Evolutionary conservation across 2,888 invertebrate species (phyloP), one percentile per base, ranked within the genome.

Genomic region (Macrophya alboannulata): DNA sequence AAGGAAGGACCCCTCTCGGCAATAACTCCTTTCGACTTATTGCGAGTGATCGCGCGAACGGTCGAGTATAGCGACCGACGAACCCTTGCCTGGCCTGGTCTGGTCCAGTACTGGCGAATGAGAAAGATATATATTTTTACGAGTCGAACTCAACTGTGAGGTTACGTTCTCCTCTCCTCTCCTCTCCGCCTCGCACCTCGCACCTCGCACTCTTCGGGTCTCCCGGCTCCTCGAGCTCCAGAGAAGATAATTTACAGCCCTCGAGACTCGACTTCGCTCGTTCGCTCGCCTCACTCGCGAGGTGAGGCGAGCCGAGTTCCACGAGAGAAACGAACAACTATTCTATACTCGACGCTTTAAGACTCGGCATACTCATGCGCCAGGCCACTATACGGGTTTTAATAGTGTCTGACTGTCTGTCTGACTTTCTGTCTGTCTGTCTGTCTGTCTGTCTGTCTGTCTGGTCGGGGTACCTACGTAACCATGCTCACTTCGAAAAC

Each of bases 111-210:
- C 55, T 55, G 55, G 10, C 86, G 86, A 86, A 84, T 87, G 89
- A 83, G 88, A 86, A 87, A 87, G 81, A 79, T 85, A 83, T 65
- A 87, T 81, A 81, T 68, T 68, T 68, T 68, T 68, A 68, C 68
- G 68, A 68, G 68, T 68, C 68, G 72, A 74, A 74, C 72, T 43
- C 17, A 71, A 31, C 71, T 55, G 55, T 55, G 89, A 90, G 92
- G 92, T 92, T 92, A 91, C 92, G 90, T 90, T 90, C 45, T 51
- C 51, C 68, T 62, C 21, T 15, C 9, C 31, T n/a, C 81, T n/a
- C 31, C 21, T n/a, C 31, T 40, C 59, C 21, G n/a, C 79, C 21
- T n/a, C 51, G 51, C 31, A 8, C 9, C 65, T 59, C 45, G 31
- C 17, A 21, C 55, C 25, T 31, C 48, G 51, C 48, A 40, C 45